phyloP scores from a whole-genome alignment of 2,888 invertebrate genomes.

The Autographa gamma region DNA sequence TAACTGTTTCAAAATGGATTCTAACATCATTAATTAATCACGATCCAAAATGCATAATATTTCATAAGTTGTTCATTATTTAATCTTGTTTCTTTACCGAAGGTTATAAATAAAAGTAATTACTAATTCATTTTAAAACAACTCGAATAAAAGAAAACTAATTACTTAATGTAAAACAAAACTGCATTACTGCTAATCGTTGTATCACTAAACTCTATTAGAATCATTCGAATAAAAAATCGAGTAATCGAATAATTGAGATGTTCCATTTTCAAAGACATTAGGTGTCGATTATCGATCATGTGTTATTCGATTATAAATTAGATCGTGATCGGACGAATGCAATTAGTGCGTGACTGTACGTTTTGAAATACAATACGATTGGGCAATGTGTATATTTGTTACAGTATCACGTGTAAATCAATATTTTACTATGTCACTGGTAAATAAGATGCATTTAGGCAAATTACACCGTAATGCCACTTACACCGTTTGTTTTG shows the following conservation, averaged over 20 bases:
- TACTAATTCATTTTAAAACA: conserved; percentile 28
- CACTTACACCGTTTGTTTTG: background rate
- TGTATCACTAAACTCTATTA: conserved; percentile 25
- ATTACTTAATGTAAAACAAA: conserved; percentile 3
- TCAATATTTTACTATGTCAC: conserved; percentile 35
- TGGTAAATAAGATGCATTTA: conserved; percentile 26
- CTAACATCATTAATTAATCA: conserved; percentile 49
- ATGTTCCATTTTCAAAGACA: conserved; percentile 53
- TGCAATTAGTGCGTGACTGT: conserved; percentile 72
- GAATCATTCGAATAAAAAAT: conserved; percentile 34
- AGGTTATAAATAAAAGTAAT: conserved; percentile 34
- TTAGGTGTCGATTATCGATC: conserved; percentile 47
- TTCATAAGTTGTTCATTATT: conserved; percentile 35
- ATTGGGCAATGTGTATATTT: conserved; percentile 58
- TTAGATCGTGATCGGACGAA: conserved; percentile 63
- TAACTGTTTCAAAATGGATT: conserved; percentile 43
- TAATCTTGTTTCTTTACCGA: conserved; percentile 22
- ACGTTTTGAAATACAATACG: conserved; percentile 64
- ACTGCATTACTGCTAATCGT: conserved; percentile 5
- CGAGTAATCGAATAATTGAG: conserved; percentile 55
- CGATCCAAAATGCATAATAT: conserved; percentile 32
- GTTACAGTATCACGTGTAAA: conserved; percentile 60
- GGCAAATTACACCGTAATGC: background rate
- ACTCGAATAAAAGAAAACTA: background rate
- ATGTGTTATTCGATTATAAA: conserved; percentile 57